Evolutionary conservation across 2,888 invertebrate genomes (phyloP).

Genomic region (Troilus luridus): DNA sequence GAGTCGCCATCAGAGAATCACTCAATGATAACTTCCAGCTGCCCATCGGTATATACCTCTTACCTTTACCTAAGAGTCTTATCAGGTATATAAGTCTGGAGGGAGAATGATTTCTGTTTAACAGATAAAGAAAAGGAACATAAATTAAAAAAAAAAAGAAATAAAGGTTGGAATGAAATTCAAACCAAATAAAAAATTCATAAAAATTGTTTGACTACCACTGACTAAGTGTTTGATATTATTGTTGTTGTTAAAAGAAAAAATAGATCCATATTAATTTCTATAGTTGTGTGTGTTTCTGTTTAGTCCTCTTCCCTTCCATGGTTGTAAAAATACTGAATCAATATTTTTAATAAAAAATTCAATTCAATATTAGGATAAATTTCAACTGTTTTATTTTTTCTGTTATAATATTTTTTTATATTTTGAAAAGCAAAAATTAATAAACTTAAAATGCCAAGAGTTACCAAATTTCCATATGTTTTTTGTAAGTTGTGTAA

Average conservation of each 20-base stretch:
- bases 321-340: not conserved
- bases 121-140: not conserved
- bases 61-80: constrained; percentile 57
- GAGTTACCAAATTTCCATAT: too few relatives aligned
- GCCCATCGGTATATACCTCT: constrained; percentile 78
- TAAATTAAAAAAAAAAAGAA: not conserved
- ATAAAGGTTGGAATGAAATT: not conserved
- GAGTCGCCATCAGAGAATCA: constrained; percentile 78
- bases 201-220: not conserved
- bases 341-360: too few relatives aligned
- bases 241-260: not conserved
- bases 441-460: too few relatives aligned
- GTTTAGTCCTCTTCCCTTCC: not conserved
- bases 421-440: too few relatives aligned
- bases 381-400: too few relatives aligned
- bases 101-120: constrained; percentile 33
- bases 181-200: not conserved
- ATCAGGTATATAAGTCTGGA: constrained; percentile 60
- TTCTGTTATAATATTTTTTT: too few relatives aligned
- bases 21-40: constrained; percentile 80
- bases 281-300: not conserved
- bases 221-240: constrained; percentile 4
- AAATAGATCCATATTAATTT: not conserved
- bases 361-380: too few relatives aligned
- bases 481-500: too few relatives aligned